Percentiles rank a stretch among this genome's conserved stretches.
phyloP scores from a whole-genome alignment of 2,113 vertebrate species.

The Australoheros scitulus region DNA sequence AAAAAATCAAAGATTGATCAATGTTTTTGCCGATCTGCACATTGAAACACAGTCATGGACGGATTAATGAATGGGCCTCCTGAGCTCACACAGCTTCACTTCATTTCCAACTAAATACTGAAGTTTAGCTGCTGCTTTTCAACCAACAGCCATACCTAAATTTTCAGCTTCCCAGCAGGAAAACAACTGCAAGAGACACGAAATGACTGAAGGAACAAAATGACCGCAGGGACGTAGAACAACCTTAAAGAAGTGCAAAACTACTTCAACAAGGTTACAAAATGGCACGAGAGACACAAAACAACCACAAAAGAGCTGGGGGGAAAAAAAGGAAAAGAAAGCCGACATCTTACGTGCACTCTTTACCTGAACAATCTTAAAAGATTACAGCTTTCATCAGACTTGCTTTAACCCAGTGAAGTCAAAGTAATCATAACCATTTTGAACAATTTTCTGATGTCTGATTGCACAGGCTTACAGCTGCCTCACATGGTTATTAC shows the following conservation, averaged over 20 bases:
- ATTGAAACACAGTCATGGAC: neutral
- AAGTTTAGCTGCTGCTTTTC: neutral
- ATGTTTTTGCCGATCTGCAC: neutral
- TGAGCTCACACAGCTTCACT: neutral
- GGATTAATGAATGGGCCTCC: neutral
- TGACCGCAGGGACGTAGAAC: neutral
- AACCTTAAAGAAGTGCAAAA: too few relatives aligned
- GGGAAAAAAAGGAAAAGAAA: neutral
- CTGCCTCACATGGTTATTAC: neutral
- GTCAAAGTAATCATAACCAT: neutral
- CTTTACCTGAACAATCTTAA: neutral
- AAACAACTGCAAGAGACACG: neutral
- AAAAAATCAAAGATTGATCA: slow-evolving; percentile 2
- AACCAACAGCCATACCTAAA: neutral
- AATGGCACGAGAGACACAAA: neutral
- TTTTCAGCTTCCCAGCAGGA: neutral
- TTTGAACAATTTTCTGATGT: neutral
- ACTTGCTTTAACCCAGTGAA: neutral
- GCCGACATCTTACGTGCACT: too few relatives aligned
- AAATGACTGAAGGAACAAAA: neutral
- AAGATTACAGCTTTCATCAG: neutral
- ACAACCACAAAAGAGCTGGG: neutral
- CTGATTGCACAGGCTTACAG: neutral
- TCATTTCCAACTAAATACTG: neutral
- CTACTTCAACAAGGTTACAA: neutral